Conservation (phyloP, 2,113 vertebrate species). For the Phrynocephalus versicolor region DNA sequence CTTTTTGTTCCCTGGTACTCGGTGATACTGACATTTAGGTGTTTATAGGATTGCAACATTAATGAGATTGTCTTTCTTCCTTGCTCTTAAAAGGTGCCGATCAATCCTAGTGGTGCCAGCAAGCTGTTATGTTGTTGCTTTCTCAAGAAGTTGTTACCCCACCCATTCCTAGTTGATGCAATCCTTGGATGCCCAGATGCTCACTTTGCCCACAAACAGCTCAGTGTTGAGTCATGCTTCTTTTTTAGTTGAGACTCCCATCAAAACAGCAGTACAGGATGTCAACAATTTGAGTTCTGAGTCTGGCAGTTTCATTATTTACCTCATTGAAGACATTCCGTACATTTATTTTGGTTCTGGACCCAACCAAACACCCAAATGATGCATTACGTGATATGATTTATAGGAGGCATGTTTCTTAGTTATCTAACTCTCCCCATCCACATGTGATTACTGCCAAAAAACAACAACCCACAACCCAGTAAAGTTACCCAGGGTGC, state of each 20-base stretch:
- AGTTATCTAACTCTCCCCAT: neutral
- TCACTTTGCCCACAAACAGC: neutral
- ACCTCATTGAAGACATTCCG: neutral
- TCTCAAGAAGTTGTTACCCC: neutral
- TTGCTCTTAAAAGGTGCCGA: neutral
- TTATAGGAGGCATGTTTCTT: neutral
- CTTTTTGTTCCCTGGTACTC: neutral
- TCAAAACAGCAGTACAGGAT: conserved; percentile 10
- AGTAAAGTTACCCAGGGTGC: no score
- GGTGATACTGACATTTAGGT: neutral
- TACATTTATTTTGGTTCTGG: neutral
- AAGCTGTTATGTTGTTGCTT: neutral
- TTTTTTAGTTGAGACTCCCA: neutral
- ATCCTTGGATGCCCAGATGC: conserved; percentile 1
- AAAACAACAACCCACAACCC: neutral
- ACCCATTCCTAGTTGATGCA: conserved; percentile 4
- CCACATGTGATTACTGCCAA: neutral
- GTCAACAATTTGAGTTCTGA: conserved; percentile 1
- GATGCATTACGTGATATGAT: neutral
- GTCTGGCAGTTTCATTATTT: conserved; percentile 9
- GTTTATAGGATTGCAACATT: neutral
- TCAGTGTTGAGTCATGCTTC: neutral
- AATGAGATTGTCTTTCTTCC: neutral
- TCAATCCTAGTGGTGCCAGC: neutral
- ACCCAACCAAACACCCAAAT: neutral